Base-by-base conservation (phyloP, 2,797 vertebrate species). In the Brachyalestes nurse region DNA sequence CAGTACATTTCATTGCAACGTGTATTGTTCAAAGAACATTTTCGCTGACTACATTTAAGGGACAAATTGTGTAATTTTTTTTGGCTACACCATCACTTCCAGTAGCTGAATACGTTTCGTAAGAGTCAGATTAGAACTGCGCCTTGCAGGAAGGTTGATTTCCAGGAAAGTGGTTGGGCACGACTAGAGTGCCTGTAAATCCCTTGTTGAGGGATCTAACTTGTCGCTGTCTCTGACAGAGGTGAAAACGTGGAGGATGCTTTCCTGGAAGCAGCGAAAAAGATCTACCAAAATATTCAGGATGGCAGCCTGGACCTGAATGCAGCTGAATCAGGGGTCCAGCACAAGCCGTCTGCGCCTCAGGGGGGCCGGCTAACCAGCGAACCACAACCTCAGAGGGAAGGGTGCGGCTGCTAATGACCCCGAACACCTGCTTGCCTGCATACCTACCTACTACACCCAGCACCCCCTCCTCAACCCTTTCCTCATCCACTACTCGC, bases 331-430 rank as follows among this genome's bases (percentile, higher is more conserved):
- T 99, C 97, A 0, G 98, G 97, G 1, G 98, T 99, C 84, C 97
- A 99, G 92, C 98, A 99, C 92, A 99, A 99, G 95, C 98, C 97
- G 0, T 98, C 97, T 0, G 97, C 97, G 76, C 97, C 98, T 0
- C 98, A 99, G 91, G 97, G 97, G 0, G 97, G 97, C 40, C 95
- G 97, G 85, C 94, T 99, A 96, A 97, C 96, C 93, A 99, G 95
- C n/a, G 97, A 99, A 95, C 96, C 97, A 91, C 97, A 99, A 91
- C 97, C 98, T 86, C 97, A 97, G 93, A 98, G 96, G 91, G 98
- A 99, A 96, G 97, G 97, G 92, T 99, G 98, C 2, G 96, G 97
- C 92, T 99, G 98, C 96, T 99, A 99, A 97, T 98, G 96, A 96
- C 94, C 84, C n/a, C n/a, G n/a, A 75, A 64, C 19, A 76, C 80